Conservation (phyloP, 2,888 invertebrate genomes). For the Epistrophella euchroma region DNA sequence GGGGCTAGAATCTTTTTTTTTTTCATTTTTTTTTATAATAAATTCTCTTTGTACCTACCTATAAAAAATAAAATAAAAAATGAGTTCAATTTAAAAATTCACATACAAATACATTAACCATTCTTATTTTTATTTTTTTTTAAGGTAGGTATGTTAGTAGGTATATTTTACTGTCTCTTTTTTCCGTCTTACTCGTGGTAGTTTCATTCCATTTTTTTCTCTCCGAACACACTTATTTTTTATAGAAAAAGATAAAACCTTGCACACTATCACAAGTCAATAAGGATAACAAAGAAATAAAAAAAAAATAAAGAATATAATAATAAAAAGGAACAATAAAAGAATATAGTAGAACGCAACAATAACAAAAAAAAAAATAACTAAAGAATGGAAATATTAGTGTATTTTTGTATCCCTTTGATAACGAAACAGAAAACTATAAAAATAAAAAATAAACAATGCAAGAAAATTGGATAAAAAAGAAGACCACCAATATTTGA, state of each 20-base stretch:
- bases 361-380: conserved; percentile 28
- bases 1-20: conserved; percentile 17
- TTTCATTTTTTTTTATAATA: conserved; percentile 49
- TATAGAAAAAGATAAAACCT: conserved; percentile 51
- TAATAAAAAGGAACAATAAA: conserved; percentile 59
- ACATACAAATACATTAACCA: conserved; percentile 67
- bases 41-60: conserved; percentile 71
- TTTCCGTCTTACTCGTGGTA: conserved; percentile 12
- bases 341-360: conserved; percentile 44
- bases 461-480: conserved; percentile 50
- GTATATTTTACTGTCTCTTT: conserved; percentile 21
- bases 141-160: not conserved
- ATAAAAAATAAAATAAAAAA: conserved; percentile 71
- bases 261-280: conserved; percentile 56
- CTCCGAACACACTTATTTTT: conserved; percentile 42
- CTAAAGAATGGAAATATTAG: conserved; percentile 18
- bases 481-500: conserved; percentile 47
- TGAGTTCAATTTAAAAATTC: conserved; percentile 74
- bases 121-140: conserved; percentile 33
- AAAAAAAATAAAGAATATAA: conserved; percentile 30
- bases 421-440: conserved; percentile 63
- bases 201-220: conserved; percentile 21
- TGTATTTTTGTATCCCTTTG: conserved; percentile 57
- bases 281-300: conserved; percentile 63
- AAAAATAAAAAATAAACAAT: conserved; percentile 71